These are phyloP conservation scores for Hexactinellida sp. DNA, from an alignment of 37 sponge, comb jelly and placozoan species.

Conservation along the genomic window DNA sequence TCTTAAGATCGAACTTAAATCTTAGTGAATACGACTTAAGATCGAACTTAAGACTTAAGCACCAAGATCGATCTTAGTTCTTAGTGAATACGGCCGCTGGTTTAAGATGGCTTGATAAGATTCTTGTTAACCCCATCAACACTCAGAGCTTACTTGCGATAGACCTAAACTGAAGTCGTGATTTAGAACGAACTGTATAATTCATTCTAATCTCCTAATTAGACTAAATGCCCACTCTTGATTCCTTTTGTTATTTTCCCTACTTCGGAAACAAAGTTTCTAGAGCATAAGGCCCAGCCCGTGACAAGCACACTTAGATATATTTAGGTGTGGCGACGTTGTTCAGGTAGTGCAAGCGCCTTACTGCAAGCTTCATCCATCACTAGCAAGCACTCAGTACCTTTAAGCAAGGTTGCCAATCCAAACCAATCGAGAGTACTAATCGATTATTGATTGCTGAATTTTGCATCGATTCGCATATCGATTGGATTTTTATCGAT, in stretches of 20 bases:
- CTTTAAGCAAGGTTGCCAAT: too few relatives aligned
- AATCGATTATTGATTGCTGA: too few relatives aligned
- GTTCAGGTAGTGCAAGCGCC: background rate
- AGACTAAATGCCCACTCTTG: background rate
- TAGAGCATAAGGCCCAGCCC: background rate
- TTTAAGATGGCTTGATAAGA: background rate
- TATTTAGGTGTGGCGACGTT: background rate
- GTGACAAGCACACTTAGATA: background rate
- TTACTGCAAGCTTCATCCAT: background rate
- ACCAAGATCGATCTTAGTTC: too few relatives aligned
- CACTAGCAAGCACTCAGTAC: background rate
- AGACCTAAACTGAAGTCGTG: conserved; percentile 11
- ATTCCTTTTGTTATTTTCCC: background rate
- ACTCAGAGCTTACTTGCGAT: background rate
- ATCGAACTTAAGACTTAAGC: too few relatives aligned
- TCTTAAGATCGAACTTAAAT: too few relatives aligned
- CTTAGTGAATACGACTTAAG: too few relatives aligned
- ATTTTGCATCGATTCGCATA: too few relatives aligned
- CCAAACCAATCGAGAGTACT: too few relatives aligned
- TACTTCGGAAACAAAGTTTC: background rate
- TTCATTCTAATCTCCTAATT: background rate
- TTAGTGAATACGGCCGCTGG: too few relatives aligned
- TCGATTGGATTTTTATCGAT: too few relatives aligned
- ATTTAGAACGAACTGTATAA: background rate
- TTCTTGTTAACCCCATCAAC: background rate